Percentiles rank a stretch among this genome's conserved stretches.
Evolutionary conservation across 2,797 vertebrate species (phyloP).

Genomic region (Mormyrus hasselquistii): DNA sequence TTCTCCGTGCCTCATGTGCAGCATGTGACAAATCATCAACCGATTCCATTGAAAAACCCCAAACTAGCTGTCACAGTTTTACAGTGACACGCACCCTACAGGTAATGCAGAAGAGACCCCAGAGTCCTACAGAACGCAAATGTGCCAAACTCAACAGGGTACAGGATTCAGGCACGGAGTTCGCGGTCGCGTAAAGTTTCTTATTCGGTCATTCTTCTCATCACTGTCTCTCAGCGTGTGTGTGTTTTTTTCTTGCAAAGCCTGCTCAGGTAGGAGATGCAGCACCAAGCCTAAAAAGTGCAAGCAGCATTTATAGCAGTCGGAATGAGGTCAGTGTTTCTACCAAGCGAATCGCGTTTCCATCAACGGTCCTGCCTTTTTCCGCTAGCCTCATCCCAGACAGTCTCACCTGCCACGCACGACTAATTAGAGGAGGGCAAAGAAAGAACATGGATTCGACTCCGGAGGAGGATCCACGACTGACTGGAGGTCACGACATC

Average conservation of each 20-base stretch:
- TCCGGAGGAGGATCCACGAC: not conserved
- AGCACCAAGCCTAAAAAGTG: not conserved
- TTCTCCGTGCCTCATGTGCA: not conserved
- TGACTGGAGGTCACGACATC: not conserved
- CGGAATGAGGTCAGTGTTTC: constrained; percentile 3
- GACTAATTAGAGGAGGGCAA: not conserved
- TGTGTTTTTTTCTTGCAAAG: not conserved
- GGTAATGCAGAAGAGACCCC: not conserved
- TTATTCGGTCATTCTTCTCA: not conserved
- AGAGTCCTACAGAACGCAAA: not conserved
- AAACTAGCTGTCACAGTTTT: not conserved
- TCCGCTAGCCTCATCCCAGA: not conserved
- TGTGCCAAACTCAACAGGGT: not conserved
- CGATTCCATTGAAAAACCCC: not conserved
- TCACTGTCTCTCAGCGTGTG: not conserved
- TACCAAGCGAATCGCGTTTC: not conserved
- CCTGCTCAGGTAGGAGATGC: not conserved
- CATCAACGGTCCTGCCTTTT: not conserved
- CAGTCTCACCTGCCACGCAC: not conserved
- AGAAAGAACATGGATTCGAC: not conserved
- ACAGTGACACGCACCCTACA: not conserved
- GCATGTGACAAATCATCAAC: not conserved
- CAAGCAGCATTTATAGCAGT: not conserved
- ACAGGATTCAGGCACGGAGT: not conserved
- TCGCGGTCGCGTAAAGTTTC: not conserved